Percentiles rank a stretch among this genome's conserved stretches.
These are phyloP conservation scores for Dicentrarchus labrax DNA, from an alignment of 2,113 vertebrate genomes.

Conservation along the genomic window DNA sequence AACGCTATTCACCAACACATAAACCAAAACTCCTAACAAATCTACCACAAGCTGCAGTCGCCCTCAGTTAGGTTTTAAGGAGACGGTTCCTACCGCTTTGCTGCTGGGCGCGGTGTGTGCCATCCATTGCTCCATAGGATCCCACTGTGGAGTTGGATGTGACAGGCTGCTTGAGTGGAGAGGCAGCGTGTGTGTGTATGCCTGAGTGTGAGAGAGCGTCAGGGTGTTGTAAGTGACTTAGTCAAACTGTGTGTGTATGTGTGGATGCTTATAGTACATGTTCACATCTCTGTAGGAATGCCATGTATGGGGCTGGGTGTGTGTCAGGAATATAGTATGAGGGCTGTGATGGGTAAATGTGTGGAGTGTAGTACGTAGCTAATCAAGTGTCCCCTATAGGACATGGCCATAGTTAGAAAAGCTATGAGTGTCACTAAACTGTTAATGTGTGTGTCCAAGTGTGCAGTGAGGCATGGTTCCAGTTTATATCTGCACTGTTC, in stretches of 20 bases:
- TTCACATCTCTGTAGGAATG: neutral
- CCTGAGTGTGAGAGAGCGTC: neutral
- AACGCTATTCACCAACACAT: neutral
- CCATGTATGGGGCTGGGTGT: constrained; percentile 34
- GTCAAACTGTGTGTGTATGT: neutral
- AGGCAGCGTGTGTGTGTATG: constrained; percentile 17
- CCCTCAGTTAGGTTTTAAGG: neutral
- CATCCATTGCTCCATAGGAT: constrained; percentile 56
- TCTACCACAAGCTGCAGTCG: no score
- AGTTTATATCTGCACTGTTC: neutral
- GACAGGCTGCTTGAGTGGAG: constrained; percentile 24
- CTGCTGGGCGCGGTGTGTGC: constrained; percentile 22
- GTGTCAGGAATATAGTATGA: constrained; percentile 50
- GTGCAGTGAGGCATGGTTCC: neutral
- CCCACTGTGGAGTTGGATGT: constrained; percentile 26
- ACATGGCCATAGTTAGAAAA: neutral
- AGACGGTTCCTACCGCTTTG: constrained; percentile 48
- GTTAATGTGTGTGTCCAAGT: constrained; percentile 5
- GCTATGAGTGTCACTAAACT: constrained; percentile 2
- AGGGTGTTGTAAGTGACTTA: constrained; percentile 4
- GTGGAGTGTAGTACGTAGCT: neutral
- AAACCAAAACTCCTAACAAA: neutral
- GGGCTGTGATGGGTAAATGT: neutral
- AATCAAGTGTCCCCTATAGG: constrained; percentile 22
- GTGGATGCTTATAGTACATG: constrained; percentile 6